Percentiles rank a stretch among this genome's conserved stretches.
Evolutionary conservation across 2,888 invertebrate genomes (phyloP).

Genomic region (Orchestes rusci): DNA sequence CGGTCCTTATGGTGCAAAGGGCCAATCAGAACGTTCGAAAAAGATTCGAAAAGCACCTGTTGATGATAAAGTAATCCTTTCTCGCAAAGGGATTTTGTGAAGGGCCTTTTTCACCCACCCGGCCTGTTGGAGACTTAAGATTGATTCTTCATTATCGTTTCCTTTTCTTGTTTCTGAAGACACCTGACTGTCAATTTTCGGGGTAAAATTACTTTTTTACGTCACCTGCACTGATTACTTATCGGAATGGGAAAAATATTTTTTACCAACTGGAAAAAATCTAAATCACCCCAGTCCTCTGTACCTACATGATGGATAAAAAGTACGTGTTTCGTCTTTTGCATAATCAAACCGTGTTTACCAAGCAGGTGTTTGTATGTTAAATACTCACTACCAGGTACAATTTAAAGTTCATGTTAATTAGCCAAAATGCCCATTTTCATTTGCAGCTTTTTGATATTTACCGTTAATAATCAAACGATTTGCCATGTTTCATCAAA

Average conservation of each 20-base stretch:
- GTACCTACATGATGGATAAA: no score
- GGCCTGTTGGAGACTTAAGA: constrained; percentile 11
- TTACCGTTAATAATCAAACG: constrained; percentile 23
- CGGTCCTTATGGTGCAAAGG: no score
- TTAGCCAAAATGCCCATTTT: constrained; percentile 15
- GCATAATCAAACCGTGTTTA: constrained; percentile 19
- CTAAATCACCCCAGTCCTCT: no score
- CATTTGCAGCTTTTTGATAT: constrained; percentile 23
- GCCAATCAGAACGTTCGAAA: constrained; percentile 14
- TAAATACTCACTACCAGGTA: constrained; percentile 16
- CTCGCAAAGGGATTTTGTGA: constrained; percentile 16
- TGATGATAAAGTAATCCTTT: constrained; percentile 31
- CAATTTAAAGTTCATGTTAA: constrained; percentile 24
- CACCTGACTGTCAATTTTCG: constrained; percentile 12
- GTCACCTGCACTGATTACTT: no score
- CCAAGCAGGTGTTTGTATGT: constrained; percentile 18
- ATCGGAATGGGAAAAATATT: no score
- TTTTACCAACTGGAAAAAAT: no score
- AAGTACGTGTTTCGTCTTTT: no score
- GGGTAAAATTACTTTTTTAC: constrained; percentile 1
- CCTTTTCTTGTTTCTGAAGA: constrained; percentile 12
- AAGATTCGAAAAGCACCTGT: constrained; percentile 29
- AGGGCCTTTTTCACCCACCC: constrained; percentile 11
- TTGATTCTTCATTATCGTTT: constrained; percentile 11
- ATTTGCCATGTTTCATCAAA: no score